phyloP scores from a whole-genome alignment of 2,888 invertebrate genomes.

The Marasmarcha lunaedactyla region DNA sequence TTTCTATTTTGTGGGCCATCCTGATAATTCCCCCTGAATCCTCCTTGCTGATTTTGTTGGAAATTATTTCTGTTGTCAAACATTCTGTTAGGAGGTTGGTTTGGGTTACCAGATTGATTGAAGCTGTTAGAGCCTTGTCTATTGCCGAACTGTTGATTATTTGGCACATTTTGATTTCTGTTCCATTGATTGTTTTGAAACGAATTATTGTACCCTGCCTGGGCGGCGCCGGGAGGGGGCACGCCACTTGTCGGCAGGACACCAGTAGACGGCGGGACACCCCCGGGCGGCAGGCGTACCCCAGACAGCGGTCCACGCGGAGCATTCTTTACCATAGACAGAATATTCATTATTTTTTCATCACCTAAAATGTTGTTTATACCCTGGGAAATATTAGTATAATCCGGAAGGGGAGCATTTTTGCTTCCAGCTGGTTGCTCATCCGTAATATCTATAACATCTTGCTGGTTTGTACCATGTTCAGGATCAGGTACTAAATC shows the following conservation, averaged over 20 bases:
- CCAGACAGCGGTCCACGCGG: too few relatives aligned
- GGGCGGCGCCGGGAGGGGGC: background rate
- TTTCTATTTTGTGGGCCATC: constrained; percentile 6
- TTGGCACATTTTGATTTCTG: constrained; percentile 27
- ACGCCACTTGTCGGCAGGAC: background rate
- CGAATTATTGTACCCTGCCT: constrained; percentile 9
- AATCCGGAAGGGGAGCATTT: constrained; percentile 41
- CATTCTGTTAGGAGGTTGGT: constrained; percentile 15
- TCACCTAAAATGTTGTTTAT: constrained; percentile 74
- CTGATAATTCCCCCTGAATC: too few relatives aligned
- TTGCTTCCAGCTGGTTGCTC: constrained; percentile 16
- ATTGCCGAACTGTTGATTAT: constrained; percentile 16
- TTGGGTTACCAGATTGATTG: constrained; percentile 3
- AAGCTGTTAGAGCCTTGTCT: constrained; percentile 19
- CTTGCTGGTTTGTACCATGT: constrained; percentile 13
- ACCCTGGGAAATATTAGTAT: constrained; percentile 72
- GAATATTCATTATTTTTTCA: constrained; percentile 72
- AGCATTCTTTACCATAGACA: constrained; percentile 49
- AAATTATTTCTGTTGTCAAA: constrained; percentile 21
- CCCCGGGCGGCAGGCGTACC: constrained; percentile 8
- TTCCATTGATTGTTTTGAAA: constrained; percentile 25
- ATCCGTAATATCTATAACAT: constrained; percentile 45
- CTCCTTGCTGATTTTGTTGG: constrained; percentile 20
- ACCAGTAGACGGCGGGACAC: too few relatives aligned
- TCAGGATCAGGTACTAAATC: constrained; percentile 72